These are phyloP conservation scores for Clostera curtula DNA, from an alignment of 2,888 invertebrate genomes.

Conservation along the genomic window DNA sequence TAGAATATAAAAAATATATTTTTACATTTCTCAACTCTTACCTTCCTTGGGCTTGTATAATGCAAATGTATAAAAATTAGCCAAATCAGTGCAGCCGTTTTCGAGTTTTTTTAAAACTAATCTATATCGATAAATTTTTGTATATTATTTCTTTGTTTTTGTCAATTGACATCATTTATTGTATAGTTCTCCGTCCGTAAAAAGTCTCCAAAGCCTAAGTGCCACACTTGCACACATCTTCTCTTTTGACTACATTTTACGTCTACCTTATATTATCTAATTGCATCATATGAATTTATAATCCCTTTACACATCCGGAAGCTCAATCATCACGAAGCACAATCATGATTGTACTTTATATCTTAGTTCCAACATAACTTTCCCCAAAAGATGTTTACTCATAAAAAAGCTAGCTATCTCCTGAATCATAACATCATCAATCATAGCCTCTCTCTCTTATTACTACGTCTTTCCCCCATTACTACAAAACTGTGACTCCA, in stretches of 20 bases:
- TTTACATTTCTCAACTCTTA: no score
- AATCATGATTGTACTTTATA: slow-evolving; percentile 1
- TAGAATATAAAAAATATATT: no score
- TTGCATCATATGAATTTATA: slow-evolving; percentile 20
- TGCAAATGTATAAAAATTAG: background rate
- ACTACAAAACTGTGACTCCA: slow-evolving; percentile 32
- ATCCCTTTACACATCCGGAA: slow-evolving; percentile 6
- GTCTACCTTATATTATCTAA: no score
- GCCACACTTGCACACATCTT: no score
- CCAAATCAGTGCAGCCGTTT: background rate
- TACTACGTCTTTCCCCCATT: slow-evolving; percentile 33
- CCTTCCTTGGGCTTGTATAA: no score
- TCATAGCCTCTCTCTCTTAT: slow-evolving; percentile 30
- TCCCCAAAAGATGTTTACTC: slow-evolving; percentile 16
- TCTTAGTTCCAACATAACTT: slow-evolving; percentile 3
- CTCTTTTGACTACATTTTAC: no score
- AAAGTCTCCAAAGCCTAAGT: no score
- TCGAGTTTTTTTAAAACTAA: background rate
- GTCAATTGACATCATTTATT: no score
- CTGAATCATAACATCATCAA: slow-evolving; percentile 38
- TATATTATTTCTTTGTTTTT: background rate
- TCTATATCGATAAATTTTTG: background rate
- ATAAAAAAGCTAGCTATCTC: slow-evolving; percentile 21
- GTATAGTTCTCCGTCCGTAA: no score
- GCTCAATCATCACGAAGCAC: slow-evolving; percentile 2